These are phyloP conservation scores for Phyllotis vaccarum DNA, from an alignment of 2,797 vertebrate species.

Conservation along the genomic window DNA sequence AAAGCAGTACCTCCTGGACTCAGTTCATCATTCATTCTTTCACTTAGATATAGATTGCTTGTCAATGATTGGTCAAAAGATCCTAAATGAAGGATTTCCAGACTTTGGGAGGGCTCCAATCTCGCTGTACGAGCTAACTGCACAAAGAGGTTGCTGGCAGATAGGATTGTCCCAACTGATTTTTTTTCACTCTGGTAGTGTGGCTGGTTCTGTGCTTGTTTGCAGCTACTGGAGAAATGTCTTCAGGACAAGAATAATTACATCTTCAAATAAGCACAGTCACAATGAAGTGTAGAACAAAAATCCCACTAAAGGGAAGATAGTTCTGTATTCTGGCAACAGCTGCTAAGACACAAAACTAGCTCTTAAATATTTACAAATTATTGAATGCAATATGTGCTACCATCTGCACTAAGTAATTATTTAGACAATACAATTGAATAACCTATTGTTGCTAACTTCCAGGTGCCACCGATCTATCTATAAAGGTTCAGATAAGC, in stretches of 20 bases:
- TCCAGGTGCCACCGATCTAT: neutral
- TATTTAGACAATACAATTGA: neutral
- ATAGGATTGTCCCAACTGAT: no score
- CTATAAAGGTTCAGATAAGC: neutral
- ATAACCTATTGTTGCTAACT: neutral
- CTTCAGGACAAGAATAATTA: neutral
- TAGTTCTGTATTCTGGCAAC: neutral
- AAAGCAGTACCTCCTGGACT: neutral
- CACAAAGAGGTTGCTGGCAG: neutral
- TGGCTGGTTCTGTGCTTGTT: neutral
- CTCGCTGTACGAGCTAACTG: neutral
- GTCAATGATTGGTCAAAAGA: neutral
- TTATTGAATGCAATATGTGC: neutral
- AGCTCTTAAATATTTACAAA: neutral
- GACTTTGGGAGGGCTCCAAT: neutral
- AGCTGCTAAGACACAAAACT: neutral
- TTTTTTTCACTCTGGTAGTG: neutral
- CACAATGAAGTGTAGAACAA: neutral
- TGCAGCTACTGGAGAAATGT: neutral
- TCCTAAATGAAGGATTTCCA: neutral
- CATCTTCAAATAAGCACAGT: neutral
- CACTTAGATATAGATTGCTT: neutral
- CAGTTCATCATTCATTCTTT: neutral
- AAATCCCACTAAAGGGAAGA: neutral
- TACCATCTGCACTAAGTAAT: neutral